These are phyloP conservation scores for Leucophenga montana DNA, from an alignment of 2,888 invertebrate genomes.

Conservation along the genomic window DNA sequence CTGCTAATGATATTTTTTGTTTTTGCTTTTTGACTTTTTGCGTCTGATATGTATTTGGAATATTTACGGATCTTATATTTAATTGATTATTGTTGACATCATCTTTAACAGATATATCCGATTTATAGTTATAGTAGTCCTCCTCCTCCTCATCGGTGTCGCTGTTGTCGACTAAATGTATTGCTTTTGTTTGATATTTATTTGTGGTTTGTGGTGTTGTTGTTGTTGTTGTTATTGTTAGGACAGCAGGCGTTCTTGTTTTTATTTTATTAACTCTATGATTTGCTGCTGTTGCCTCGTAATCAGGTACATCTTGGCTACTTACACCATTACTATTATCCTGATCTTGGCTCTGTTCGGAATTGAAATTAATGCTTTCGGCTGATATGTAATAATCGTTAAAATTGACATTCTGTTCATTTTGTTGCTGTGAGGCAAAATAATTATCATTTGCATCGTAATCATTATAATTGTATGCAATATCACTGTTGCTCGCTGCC, in stretches of 20 bases:
- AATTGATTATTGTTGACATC: conserved; percentile 73
- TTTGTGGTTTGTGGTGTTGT: conserved; percentile 2
- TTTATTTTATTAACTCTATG: conserved; percentile 16
- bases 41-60: conserved; percentile 67
- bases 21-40: conserved; percentile 31
- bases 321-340: conserved; percentile 22
- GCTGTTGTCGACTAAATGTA: conserved; percentile 40
- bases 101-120: conserved; percentile 72
- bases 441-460: conserved; percentile 49
- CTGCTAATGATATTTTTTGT: conserved; percentile 38
- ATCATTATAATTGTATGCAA: conserved; percentile 42
- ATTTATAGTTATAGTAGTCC: conserved; percentile 66
- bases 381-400: conserved; percentile 73
- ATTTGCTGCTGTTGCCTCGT: conserved; percentile 46
- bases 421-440: conserved; percentile 31
- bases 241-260: background rate
- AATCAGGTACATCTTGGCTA: conserved; percentile 54
- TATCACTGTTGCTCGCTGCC: conserved; percentile 35
- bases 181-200: conserved; percentile 21
- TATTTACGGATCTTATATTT: conserved; percentile 67
- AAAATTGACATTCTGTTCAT: conserved; percentile 62
- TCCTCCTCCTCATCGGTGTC: conserved; percentile 49
- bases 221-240: background rate
- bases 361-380: conserved; percentile 66
- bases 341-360: conserved; percentile 52